Evolutionary conservation across 2,113 vertebrate species (phyloP), one percentile per base, ranked within the genome.

Genomic region (Microtus pennsylvanicus): DNA sequence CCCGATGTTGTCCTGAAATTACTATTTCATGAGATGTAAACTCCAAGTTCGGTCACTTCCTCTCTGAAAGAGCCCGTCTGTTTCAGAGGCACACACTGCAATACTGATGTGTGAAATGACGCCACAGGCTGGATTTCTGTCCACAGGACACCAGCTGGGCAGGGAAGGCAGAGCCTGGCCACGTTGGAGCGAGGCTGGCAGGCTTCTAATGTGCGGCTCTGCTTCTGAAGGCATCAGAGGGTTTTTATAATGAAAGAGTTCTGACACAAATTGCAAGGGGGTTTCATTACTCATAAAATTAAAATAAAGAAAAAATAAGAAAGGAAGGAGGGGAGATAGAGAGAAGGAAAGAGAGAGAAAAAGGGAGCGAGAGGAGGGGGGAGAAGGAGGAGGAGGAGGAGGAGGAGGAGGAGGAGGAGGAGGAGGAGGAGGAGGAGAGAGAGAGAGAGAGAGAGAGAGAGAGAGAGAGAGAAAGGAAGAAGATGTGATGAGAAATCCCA

Each of bases 151-250:
- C 5, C 14, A 21, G 4, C 19, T 0, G 42, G 78, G 35, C 42
- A 47, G n/a, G 78, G 42, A 87, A 74, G 16, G 33, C 35, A 80
- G 69, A 78, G 38, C 55, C 0, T 13, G 65, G 70, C 30, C 1
- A 0, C 0, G 1, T 1, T 33, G 69, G 55, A 78, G 42, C 1
- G 5, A 9, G 26, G 38, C 4, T 0, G 17, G 9, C 24, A 7
- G 24, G 67, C 38, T 5, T 55, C 70, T 33, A 3, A 26, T 0
- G 19, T 1, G 1, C 16, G 13, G 0, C 14, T 87, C 24, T 21
- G 2, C 28, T n/a, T 95, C 14, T 45, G 47, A 9, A 6, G 26
- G 55, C 55, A 50, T 61, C 74, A n/a, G 78, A 83, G 95, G n/a
- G 5, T 35, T 69, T 75, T 69, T 67, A 52, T 74, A 75, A 77